These are phyloP conservation scores for Calephelis nemesis DNA, from an alignment of 1,140 invertebrate genomes.

Conservation along the genomic window DNA sequence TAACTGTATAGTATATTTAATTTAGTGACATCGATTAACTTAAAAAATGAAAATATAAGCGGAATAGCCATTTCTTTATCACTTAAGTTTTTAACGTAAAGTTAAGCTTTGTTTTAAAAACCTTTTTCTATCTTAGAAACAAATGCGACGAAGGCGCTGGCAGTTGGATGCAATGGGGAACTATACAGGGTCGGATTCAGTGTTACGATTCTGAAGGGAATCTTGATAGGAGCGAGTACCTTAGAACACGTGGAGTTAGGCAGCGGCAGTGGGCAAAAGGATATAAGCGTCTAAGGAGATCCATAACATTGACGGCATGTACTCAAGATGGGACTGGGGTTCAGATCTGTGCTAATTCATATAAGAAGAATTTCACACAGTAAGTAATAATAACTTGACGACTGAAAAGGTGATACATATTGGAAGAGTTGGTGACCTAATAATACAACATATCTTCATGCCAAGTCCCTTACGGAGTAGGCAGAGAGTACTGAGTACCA, in stretches of 20 bases:
- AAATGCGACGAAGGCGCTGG: slow-evolving; percentile 43
- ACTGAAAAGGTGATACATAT: not conserved
- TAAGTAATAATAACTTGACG: slow-evolving; percentile 43
- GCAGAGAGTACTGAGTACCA: too few species aligned
- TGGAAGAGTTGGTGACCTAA: too few species aligned
- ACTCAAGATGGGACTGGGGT: slow-evolving; percentile 69
- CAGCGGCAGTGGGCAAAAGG: slow-evolving; percentile 55
- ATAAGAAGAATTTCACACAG: slow-evolving; percentile 69
- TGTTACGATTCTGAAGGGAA: slow-evolving; percentile 43
- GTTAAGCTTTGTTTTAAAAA: too few species aligned
- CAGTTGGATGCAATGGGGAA: slow-evolving; percentile 59
- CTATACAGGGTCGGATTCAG: slow-evolving; percentile 54
- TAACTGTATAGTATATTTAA: too few species aligned
- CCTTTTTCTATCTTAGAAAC: slow-evolving; percentile 32
- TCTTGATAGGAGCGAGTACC: slow-evolving; percentile 41
- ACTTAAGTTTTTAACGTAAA: too few species aligned
- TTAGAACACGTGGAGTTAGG: slow-evolving; percentile 77
- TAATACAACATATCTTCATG: too few species aligned
- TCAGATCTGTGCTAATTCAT: slow-evolving; percentile 56
- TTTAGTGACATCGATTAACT: too few species aligned
- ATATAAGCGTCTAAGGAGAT: slow-evolving; percentile 45
- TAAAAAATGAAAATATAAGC: too few species aligned
- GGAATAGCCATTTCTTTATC: too few species aligned
- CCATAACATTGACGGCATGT: slow-evolving; percentile 51
- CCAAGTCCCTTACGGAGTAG: too few species aligned